phyloP scores from a whole-genome alignment of 2,888 invertebrate genomes.

The Troilus luridus region DNA sequence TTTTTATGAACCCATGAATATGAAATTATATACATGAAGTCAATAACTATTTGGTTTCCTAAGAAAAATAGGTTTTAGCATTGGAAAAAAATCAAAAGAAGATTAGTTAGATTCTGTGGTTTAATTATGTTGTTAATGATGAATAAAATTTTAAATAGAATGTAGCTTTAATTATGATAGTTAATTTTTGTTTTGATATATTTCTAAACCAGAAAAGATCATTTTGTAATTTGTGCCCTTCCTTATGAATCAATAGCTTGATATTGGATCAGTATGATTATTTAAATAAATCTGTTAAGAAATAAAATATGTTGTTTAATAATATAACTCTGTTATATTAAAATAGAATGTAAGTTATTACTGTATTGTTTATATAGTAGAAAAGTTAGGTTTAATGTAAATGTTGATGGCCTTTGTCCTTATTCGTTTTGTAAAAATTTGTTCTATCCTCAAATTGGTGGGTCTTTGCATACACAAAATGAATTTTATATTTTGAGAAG shows the following conservation, averaged over 20 bases:
- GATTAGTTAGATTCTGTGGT: too few species aligned
- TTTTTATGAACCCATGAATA: too few species aligned
- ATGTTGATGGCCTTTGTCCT: conserved; percentile 49
- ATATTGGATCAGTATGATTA: conserved; percentile 6
- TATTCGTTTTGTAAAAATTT: background rate
- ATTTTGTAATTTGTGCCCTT: conserved; percentile 14
- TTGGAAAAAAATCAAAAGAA: too few species aligned
- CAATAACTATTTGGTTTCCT: too few species aligned
- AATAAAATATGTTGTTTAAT: background rate
- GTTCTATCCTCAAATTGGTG: background rate
- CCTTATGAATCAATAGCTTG: background rate
- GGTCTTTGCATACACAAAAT: background rate
- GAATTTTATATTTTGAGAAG: background rate
- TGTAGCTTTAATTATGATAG: background rate
- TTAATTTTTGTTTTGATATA: background rate
- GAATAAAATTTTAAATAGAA: background rate
- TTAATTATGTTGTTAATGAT: background rate
- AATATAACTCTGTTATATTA: conserved; percentile 43
- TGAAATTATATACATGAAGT: too few species aligned
- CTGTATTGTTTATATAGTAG: conserved; percentile 54
- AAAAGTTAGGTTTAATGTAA: conserved; percentile 53
- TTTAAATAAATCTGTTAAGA: background rate
- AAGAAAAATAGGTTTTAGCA: too few species aligned
- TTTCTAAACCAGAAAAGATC: background rate
- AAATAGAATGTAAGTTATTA: conserved; percentile 50